Conservation (phyloP, 2,888 invertebrate species). For the Lochmaea capreae region DNA sequence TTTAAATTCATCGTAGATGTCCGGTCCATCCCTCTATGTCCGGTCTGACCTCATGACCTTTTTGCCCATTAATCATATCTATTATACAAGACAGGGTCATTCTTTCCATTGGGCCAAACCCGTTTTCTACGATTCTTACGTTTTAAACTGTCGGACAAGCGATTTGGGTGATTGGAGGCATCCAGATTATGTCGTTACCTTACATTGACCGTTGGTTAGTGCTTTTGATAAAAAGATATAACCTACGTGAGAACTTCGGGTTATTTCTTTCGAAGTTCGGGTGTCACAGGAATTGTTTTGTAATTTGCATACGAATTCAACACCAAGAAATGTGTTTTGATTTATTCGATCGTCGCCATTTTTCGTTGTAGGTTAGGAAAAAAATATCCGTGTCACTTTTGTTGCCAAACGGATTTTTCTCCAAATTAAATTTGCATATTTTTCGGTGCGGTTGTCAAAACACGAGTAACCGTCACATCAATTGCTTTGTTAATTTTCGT, state of each 20-base stretch:
- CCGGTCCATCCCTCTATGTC: slow-evolving; percentile 64
- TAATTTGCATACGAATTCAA: slow-evolving; percentile 65
- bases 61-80: slow-evolving; percentile 67
- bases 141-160: slow-evolving; percentile 19
- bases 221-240: slow-evolving; percentile 57
- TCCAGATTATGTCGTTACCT: slow-evolving; percentile 67
- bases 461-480: slow-evolving; percentile 49
- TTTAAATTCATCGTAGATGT: slow-evolving; percentile 62
- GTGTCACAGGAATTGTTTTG: slow-evolving; percentile 58
- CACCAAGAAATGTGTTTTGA: slow-evolving; percentile 63
- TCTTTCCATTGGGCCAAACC: slow-evolving; percentile 53
- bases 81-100: slow-evolving; percentile 63
- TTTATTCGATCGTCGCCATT: slow-evolving; percentile 58
- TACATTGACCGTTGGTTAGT: slow-evolving; percentile 61
- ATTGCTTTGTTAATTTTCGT: slow-evolving; percentile 41
- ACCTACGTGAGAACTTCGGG: slow-evolving; percentile 62
- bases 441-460: slow-evolving; percentile 48
- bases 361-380: slow-evolving; percentile 21
- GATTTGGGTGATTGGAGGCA: slow-evolving; percentile 54
- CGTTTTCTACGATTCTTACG: slow-evolving; percentile 8
- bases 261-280: slow-evolving; percentile 55
- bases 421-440: slow-evolving; percentile 44
- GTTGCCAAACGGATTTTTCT: slow-evolving; percentile 42
- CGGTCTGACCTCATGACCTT: slow-evolving; percentile 65
- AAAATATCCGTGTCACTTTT: slow-evolving; percentile 10